These are phyloP conservation scores for Argya squamiceps DNA, from an alignment of 2,797 vertebrate species.

Conservation along the genomic window DNA sequence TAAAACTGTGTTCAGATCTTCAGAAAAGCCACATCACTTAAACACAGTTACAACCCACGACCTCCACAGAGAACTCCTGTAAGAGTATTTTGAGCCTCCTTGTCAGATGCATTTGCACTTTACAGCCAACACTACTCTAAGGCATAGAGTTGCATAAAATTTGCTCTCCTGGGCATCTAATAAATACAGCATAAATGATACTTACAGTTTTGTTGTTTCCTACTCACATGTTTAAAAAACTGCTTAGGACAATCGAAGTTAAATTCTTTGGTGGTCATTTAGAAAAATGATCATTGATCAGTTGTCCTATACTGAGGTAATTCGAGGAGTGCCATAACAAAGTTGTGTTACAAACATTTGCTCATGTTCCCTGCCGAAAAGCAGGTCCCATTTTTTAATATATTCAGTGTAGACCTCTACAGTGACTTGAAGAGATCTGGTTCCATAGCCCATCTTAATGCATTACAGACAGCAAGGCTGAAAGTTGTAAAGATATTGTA, in stretches of 20 bases:
- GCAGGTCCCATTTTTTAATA: background rate
- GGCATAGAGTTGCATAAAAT: slow-evolving; percentile 39
- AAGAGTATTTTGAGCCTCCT: background rate
- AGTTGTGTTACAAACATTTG: background rate
- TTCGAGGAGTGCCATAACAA: background rate
- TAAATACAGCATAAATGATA: slow-evolving; percentile 25
- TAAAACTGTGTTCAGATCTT: background rate
- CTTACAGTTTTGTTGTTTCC: background rate
- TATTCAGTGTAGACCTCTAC: background rate
- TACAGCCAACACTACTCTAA: background rate
- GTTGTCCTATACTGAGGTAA: slow-evolving; percentile 41
- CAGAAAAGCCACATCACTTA: background rate
- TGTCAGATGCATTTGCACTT: background rate
- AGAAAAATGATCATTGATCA: background rate
- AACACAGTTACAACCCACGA: background rate
- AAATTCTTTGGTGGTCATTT: slow-evolving; percentile 49
- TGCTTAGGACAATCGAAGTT: slow-evolving; percentile 4
- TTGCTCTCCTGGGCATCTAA: slow-evolving; percentile 3
- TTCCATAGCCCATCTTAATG: background rate
- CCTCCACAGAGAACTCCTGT: background rate
- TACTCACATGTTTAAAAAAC: background rate
- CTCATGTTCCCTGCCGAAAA: background rate
- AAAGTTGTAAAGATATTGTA: background rate
- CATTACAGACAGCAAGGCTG: background rate
- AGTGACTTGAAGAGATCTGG: background rate